phyloP scores from a whole-genome alignment of 2,113 vertebrate genomes.

The Lophura nycthemera region DNA sequence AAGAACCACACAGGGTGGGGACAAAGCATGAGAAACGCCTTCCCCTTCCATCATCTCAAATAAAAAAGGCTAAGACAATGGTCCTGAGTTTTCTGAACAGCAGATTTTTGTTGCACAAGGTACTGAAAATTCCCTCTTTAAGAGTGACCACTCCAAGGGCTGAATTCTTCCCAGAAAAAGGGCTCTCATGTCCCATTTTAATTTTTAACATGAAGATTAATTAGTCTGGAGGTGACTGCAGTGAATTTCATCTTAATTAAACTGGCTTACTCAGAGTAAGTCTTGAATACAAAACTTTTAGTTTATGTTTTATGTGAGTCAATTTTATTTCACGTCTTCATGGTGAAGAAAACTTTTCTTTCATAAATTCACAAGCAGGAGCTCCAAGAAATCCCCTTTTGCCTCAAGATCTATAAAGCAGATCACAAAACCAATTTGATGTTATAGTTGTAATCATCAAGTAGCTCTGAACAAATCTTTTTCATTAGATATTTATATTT shows the following conservation, averaged over 20 bases:
- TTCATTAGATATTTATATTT: slow-evolving; percentile 18
- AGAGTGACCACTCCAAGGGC: neutral
- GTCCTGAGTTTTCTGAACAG: neutral
- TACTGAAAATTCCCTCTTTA: neutral
- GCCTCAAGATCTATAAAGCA: slow-evolving; percentile 73
- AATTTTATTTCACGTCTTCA: slow-evolving; percentile 68
- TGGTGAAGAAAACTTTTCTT: slow-evolving; percentile 60
- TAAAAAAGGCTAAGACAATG: neutral
- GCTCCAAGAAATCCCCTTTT: slow-evolving; percentile 71
- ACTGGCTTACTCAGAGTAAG: slow-evolving; percentile 11
- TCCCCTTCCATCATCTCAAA: neutral
- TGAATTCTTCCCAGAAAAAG: neutral
- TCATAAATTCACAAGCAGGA: slow-evolving; percentile 69
- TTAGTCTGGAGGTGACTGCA: slow-evolving; percentile 9
- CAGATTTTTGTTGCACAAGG: neutral
- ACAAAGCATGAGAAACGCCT: neutral
- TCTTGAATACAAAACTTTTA: slow-evolving; percentile 30
- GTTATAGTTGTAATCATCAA: slow-evolving; percentile 36
- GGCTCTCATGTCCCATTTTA: neutral
- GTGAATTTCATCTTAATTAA: slow-evolving; percentile 17
- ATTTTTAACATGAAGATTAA: slow-evolving; percentile 10
- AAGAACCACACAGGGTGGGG: neutral
- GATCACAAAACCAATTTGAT: slow-evolving; percentile 67
- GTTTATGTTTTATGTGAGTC: slow-evolving; percentile 14
- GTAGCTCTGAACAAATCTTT: slow-evolving; percentile 45